Percentiles rank a stretch among this genome's conserved stretches.
These are phyloP conservation scores for Gavialis gangeticus DNA, from an alignment of 2,113 vertebrate species.

Conservation along the genomic window DNA sequence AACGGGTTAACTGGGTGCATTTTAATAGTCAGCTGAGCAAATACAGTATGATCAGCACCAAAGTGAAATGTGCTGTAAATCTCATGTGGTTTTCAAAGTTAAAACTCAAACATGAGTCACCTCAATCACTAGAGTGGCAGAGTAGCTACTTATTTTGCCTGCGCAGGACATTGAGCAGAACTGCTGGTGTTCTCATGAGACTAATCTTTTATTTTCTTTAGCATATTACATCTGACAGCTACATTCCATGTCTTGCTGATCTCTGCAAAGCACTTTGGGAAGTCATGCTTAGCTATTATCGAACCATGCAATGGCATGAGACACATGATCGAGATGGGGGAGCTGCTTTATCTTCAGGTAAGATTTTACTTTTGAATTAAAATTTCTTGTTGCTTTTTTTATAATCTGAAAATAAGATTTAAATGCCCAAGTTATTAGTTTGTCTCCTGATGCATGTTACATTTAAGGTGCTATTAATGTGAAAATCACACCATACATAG, in stretches of 20 bases:
- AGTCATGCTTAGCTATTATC: constrained; percentile 98
- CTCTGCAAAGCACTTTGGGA: constrained; percentile 99
- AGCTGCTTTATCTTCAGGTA: constrained; percentile 82
- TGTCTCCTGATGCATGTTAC: accelerated
- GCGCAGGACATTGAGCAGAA: background rate
- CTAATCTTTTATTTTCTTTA: constrained; percentile 63
- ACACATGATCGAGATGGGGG: constrained; percentile 87
- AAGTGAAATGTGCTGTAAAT: background rate
- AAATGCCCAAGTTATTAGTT: background rate
- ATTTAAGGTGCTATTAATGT: too few relatives aligned
- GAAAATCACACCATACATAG: too few relatives aligned
- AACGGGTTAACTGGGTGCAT: background rate
- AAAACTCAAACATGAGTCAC: accelerated
- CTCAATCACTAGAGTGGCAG: background rate
- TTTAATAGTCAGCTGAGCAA: background rate
- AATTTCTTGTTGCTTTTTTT: background rate
- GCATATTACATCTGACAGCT: constrained; percentile 98
- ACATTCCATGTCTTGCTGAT: constrained; percentile 96
- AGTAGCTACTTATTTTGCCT: background rate
- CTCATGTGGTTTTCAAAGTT: background rate
- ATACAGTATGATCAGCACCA: background rate
- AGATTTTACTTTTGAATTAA: constrained; percentile 13
- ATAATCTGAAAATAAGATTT: background rate
- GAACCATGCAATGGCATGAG: constrained; percentile 97
- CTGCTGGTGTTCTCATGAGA: background rate